These are phyloP conservation scores for Chamaetylas fuelleborni DNA, from an alignment of 2,113 vertebrate species.

Conservation along the genomic window DNA sequence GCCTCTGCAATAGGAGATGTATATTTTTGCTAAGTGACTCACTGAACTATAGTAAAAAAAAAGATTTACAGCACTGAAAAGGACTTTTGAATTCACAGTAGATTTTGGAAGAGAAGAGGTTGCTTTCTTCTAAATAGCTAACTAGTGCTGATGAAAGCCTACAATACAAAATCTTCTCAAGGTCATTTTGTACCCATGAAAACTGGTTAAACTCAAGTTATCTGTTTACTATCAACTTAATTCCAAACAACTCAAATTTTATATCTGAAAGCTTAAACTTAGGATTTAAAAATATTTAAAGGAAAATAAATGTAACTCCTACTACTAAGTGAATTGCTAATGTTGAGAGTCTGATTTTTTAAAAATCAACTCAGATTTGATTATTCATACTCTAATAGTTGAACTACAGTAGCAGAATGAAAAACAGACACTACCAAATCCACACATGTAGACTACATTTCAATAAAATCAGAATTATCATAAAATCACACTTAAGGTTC, in stretches of 20 bases:
- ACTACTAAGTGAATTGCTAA: neutral
- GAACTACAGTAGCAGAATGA: neutral
- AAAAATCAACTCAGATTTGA: neutral
- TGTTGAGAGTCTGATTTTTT: neutral
- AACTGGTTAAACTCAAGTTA: neutral
- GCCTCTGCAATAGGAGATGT: neutral
- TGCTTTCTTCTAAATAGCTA: neutral
- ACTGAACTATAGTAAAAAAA: neutral
- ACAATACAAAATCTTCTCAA: neutral
- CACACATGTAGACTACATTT: neutral
- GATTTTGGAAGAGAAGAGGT: neutral
- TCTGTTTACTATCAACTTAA: neutral
- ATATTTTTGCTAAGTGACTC: neutral
- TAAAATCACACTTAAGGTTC: neutral
- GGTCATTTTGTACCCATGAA: neutral
- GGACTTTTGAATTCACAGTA: neutral
- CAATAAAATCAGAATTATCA: neutral
- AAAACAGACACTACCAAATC: neutral
- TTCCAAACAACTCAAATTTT: neutral
- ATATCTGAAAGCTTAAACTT: neutral
- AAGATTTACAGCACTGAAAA: neutral
- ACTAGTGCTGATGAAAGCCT: neutral
- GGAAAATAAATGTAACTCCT: neutral
- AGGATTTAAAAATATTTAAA: neutral
- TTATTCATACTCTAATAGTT: neutral